Evolutionary conservation across 1,140 invertebrate genomes (phyloP).

Genomic region (Drosophila pandora): DNA sequence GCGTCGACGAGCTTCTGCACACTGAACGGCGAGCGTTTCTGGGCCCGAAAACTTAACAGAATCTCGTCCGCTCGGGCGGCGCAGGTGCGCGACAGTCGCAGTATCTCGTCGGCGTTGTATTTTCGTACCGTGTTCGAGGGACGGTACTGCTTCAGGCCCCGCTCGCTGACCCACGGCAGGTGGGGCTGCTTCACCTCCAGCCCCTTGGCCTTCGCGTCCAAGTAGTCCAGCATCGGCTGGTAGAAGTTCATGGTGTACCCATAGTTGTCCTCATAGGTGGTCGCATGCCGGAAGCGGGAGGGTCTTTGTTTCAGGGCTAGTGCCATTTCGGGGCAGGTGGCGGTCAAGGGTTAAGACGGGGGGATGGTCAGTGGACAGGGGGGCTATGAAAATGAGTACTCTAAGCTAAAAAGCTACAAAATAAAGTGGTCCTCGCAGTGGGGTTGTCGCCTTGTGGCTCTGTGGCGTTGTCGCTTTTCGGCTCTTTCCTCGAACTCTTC

Average conservation of each 20-base stretch:
- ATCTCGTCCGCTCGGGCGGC: conserved; percentile 88
- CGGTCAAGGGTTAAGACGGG: neutral
- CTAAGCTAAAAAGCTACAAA: conserved; percentile 73
- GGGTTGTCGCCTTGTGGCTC: conserved; percentile 25
- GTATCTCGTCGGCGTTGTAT: conserved; percentile 87
- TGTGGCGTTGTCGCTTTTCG: conserved; percentile 39
- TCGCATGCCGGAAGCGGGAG: conserved; percentile 68
- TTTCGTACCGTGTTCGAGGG: conserved; percentile 85
- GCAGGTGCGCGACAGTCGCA: conserved; percentile 86
- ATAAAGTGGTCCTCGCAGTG: conserved; percentile 4
- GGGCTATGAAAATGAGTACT: conserved; percentile 35
- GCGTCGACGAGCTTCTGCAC: conserved; percentile 88
- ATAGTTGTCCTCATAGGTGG: conserved; percentile 91
- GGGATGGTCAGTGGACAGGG: neutral
- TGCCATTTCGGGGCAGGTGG: conserved; percentile 49
- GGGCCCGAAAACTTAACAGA: conserved; percentile 86
- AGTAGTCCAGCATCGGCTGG: conserved; percentile 93
- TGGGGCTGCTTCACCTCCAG: conserved; percentile 85
- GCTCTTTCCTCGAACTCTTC: conserved; percentile 22
- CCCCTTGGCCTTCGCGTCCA: conserved; percentile 86
- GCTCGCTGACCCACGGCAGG: conserved; percentile 90
- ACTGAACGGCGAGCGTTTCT: conserved; percentile 88
- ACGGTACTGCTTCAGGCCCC: conserved; percentile 86
- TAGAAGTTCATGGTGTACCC: conserved; percentile 91
- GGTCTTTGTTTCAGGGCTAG: conserved; percentile 77